Conservation (phyloP, 1,140 invertebrate species). For the Drosophila seguyi region DNA sequence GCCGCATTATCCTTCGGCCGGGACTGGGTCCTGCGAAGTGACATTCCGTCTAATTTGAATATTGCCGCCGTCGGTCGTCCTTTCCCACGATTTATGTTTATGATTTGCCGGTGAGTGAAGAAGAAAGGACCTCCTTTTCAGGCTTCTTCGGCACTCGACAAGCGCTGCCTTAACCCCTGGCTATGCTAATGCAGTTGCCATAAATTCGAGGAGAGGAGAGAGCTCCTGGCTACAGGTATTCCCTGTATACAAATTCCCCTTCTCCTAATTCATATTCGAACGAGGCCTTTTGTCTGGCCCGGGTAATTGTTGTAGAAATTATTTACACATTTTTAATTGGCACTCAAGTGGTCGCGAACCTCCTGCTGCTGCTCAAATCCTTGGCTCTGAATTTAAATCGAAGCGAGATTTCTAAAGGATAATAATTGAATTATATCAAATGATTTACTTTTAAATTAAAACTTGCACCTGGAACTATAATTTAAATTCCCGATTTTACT, state of each 20-base stretch:
- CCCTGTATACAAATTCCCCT: conserved; percentile 16
- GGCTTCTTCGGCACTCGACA: conserved; percentile 56
- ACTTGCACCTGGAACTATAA: not conserved
- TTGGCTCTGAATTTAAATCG: conserved; percentile 1
- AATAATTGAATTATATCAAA: not conserved
- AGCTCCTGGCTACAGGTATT: conserved; percentile 57
- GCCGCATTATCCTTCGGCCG: conserved; percentile 63
- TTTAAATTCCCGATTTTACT: not conserved
- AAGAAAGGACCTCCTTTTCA: conserved; percentile 25
- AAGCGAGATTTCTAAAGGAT: not conserved
- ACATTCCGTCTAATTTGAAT: conserved; percentile 78
- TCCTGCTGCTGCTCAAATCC: conserved; percentile 28
- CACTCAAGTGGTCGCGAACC: conserved; percentile 76
- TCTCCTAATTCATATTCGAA: conserved; percentile 38
- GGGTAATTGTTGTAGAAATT: conserved; percentile 74
- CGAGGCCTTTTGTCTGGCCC: conserved; percentile 57
- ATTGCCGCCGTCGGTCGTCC: conserved; percentile 43
- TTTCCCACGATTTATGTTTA: conserved; percentile 81
- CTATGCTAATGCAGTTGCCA: conserved; percentile 78
- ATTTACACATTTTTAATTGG: conserved; percentile 83
- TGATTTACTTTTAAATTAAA: not conserved
- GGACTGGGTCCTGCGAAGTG: conserved; percentile 64
- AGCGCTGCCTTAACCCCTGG: conserved; percentile 24
- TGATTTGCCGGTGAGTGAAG: conserved; percentile 58
- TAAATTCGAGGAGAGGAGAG: conserved; percentile 45